Conservation (phyloP, 2,888 invertebrate species). For the Drosophila pegasa region DNA sequence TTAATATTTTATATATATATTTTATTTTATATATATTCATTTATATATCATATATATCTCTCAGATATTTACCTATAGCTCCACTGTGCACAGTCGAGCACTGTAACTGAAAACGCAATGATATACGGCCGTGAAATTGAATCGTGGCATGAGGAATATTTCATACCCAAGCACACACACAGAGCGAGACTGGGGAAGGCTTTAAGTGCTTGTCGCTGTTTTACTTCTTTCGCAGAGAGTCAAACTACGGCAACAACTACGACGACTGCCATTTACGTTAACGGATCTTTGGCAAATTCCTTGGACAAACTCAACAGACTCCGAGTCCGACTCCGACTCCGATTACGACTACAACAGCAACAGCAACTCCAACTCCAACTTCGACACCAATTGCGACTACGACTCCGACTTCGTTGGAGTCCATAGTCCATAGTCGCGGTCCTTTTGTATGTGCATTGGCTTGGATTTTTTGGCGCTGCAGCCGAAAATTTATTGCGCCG, state of each 20-base stretch:
- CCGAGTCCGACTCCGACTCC: conserved; percentile 7
- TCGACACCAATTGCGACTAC: neutral
- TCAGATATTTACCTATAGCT: neutral
- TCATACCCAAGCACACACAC: conserved; percentile 19
- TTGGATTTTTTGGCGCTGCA: conserved; percentile 67
- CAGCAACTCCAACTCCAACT: neutral
- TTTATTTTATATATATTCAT: no score
- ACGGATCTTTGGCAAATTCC: conserved; percentile 47
- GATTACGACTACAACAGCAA: neutral
- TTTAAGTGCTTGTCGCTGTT: conserved; percentile 66
- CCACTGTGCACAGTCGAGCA: conserved; percentile 28
- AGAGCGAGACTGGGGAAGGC: conserved; percentile 59
- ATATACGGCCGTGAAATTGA: conserved; percentile 79
- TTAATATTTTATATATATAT: no score
- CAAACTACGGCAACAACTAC: conserved; percentile 5
- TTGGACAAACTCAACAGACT: conserved; percentile 69
- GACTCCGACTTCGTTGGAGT: conserved; percentile 6
- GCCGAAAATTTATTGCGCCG: conserved; percentile 68
- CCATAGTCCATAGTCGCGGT: conserved; percentile 12
- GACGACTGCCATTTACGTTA: conserved; percentile 20
- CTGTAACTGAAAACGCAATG: conserved; percentile 77
- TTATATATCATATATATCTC: no score
- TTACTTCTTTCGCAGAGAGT: conserved; percentile 24
- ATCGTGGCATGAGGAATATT: conserved; percentile 51
- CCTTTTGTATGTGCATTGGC: conserved; percentile 47